Conservation (phyloP, 2,888 invertebrate species). For the Mesorhabditis spiculigera region DNA sequence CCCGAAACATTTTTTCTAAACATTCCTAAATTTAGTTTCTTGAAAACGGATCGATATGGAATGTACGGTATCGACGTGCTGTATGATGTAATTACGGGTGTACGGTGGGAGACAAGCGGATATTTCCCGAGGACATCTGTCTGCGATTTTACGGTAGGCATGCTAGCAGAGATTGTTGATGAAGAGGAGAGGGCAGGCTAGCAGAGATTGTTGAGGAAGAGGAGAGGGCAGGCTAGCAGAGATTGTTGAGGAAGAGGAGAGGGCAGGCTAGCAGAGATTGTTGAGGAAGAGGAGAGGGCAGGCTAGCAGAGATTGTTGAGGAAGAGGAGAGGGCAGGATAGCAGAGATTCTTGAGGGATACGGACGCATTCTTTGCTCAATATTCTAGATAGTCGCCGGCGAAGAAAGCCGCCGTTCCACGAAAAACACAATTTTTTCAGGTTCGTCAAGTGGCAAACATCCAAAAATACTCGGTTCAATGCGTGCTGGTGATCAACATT, state of each 20-base stretch:
- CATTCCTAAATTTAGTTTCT: constrained; percentile 32
- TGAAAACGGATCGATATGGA: constrained; percentile 46
- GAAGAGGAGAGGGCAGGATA: too few relatives aligned
- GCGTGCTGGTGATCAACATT: constrained; percentile 57
- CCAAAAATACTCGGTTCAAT: constrained; percentile 57
- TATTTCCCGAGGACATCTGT: constrained; percentile 49
- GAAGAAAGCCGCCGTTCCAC: too few relatives aligned
- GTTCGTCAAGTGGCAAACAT: constrained; percentile 57
- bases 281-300: too few relatives aligned
- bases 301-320: too few relatives aligned
- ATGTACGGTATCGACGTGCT: constrained; percentile 56
- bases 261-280: too few relatives aligned
- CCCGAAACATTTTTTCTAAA: constrained; percentile 6
- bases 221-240: too few relatives aligned
- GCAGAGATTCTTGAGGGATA: too few relatives aligned
- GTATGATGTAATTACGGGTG: constrained; percentile 44
- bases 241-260: too few relatives aligned
- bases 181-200: too few relatives aligned
- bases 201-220: too few relatives aligned
- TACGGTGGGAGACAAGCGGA: constrained; percentile 51
- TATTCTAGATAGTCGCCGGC: too few relatives aligned
- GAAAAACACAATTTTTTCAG: constrained; percentile 21
- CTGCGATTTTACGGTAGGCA: constrained; percentile 52
- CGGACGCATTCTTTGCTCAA: too few relatives aligned
- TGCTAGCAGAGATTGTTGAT: not conserved